phyloP scores from a whole-genome alignment of 2,888 invertebrate genomes.

The Orchesella flavescens region DNA sequence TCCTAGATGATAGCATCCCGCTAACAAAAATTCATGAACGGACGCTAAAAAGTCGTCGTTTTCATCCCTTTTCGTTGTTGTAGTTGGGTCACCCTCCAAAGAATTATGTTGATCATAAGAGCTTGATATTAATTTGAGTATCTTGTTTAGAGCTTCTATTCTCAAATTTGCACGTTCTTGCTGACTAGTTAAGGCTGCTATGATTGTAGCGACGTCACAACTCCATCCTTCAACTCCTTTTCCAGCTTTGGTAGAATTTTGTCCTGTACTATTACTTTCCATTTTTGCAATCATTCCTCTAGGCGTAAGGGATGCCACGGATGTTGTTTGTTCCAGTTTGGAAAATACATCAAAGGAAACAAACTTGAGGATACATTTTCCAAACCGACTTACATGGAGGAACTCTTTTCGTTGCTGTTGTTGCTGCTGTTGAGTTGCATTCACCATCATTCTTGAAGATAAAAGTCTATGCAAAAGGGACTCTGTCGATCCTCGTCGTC shows the following conservation, averaged over 20 bases:
- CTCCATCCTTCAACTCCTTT: conserved; percentile 66
- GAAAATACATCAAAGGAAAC: conserved; percentile 45
- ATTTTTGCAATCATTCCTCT: background rate
- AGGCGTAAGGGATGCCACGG: no score
- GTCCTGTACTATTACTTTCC: conserved; percentile 21
- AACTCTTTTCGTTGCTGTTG: conserved; percentile 38
- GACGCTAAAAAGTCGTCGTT: conserved; percentile 67
- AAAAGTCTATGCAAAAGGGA: conserved; percentile 31
- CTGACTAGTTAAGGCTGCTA: conserved; percentile 67
- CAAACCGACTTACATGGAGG: conserved; percentile 40
- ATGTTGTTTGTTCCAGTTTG: conserved; percentile 19
- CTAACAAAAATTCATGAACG: conserved; percentile 77
- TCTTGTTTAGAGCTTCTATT: conserved; percentile 68
- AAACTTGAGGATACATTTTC: conserved; percentile 38
- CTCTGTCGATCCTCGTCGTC: conserved; percentile 43
- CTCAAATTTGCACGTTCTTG: conserved; percentile 68
- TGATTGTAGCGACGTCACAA: conserved; percentile 59
- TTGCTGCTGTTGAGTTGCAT: conserved; percentile 41
- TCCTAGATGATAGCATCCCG: conserved; percentile 77
- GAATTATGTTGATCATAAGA: background rate
- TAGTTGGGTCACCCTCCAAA: background rate
- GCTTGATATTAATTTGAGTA: conserved; percentile 63
- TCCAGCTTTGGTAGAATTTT: conserved; percentile 22
- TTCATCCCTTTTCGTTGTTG: conserved; percentile 26
- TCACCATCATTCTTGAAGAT: conserved; percentile 7